These are phyloP conservation scores for Sebastes umbrosus DNA, from an alignment of 2,797 vertebrate genomes.

Conservation along the genomic window DNA sequence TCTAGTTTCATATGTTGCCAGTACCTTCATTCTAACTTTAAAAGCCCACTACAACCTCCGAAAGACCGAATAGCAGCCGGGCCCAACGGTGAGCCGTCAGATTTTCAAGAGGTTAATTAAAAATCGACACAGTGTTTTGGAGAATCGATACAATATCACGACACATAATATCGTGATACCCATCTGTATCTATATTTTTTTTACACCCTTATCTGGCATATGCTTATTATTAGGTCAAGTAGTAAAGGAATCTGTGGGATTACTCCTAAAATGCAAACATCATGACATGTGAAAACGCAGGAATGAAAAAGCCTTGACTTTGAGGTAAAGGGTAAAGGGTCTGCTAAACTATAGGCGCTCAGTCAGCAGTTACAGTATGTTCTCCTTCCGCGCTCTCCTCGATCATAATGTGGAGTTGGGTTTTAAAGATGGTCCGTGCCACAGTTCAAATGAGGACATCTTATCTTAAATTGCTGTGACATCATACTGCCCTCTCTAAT, in stretches of 20 bases:
- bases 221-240: conserved; percentile 27
- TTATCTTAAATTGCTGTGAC: conserved; percentile 56
- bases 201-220: conserved; percentile 14
- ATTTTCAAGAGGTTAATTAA: too few relatives aligned
- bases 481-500: conserved; percentile 43
- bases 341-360: not conserved
- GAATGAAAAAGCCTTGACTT: conserved; percentile 25
- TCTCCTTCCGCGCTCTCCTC: conserved; percentile 8
- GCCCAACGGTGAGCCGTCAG: too few relatives aligned
- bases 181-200: too few relatives aligned
- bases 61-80: too few relatives aligned
- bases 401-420: conserved; percentile 15
- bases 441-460: conserved; percentile 37
- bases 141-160: too few relatives aligned
- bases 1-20: too few relatives aligned
- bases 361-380: conserved; percentile 13
- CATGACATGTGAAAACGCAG: not conserved
- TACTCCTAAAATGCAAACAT: conserved; percentile 22
- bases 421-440: conserved; percentile 12
- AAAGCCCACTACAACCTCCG: too few relatives aligned
- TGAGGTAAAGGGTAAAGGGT: conserved; percentile 16
- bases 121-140: too few relatives aligned
- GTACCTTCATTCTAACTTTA: too few relatives aligned
- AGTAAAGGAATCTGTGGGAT: conserved; percentile 14
- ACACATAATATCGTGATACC: too few relatives aligned